These are phyloP conservation scores for Oxycera nigricornis DNA, from an alignment of 2,888 invertebrate species.

Conservation along the genomic window DNA sequence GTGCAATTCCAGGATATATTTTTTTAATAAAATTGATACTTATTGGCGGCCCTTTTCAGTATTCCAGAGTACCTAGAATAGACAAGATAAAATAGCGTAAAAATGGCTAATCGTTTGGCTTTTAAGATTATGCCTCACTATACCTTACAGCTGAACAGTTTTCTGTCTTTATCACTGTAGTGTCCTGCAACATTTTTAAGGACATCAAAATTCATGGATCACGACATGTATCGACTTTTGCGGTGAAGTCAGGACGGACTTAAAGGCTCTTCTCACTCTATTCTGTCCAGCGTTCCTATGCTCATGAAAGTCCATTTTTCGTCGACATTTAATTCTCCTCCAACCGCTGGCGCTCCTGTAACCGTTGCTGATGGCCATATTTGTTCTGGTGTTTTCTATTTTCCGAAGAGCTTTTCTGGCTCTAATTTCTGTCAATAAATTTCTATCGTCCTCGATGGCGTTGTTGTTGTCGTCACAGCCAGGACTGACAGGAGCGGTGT, in stretches of 20 bases:
- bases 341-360: neutral
- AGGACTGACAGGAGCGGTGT: conserved; percentile 17
- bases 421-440: conserved; percentile 44
- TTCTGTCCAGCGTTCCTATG: neutral
- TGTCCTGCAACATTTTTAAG: neutral
- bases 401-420: conserved; percentile 32
- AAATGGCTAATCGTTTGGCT: too few relatives aligned
- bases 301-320: neutral
- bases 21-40: too few relatives aligned
- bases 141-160: too few relatives aligned
- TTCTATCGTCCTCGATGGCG: conserved; percentile 33
- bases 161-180: neutral
- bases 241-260: neutral
- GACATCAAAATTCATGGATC: conserved; percentile 6
- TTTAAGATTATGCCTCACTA: too few relatives aligned
- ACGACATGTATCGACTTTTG: conserved; percentile 6
- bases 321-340: conserved; percentile 8
- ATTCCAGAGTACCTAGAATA: too few relatives aligned
- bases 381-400: conserved; percentile 16
- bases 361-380: neutral
- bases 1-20: too few relatives aligned
- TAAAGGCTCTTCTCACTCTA: conserved; percentile 2
- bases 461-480: conserved; percentile 7
- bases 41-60: too few relatives aligned
- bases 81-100: too few relatives aligned